Conservation (phyloP, 2,113 vertebrate genomes). For the Chrysemys picta region DNA sequence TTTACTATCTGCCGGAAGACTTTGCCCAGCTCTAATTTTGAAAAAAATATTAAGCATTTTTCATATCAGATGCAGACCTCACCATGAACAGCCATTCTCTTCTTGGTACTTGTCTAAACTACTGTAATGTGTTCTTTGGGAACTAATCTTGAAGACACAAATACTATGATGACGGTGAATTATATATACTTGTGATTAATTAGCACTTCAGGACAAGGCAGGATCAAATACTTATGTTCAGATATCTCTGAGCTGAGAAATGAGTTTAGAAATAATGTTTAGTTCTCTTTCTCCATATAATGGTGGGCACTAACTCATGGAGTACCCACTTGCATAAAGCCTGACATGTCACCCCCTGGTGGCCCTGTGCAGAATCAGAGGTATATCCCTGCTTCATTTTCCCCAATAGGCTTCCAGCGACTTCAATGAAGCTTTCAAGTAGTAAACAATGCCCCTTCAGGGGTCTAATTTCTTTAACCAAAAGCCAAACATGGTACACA, state of each 20-base stretch:
- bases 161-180: neutral
- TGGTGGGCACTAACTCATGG: neutral
- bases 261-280: neutral
- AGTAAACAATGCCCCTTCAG: neutral
- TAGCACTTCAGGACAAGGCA: neutral
- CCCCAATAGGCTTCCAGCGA: neutral
- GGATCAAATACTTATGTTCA: neutral
- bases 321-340: neutral
- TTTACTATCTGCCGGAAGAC: too few relatives aligned
- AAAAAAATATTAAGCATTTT: neutral
- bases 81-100: neutral
- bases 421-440: neutral
- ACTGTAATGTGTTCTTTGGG: neutral
- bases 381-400: neutral
- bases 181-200: neutral
- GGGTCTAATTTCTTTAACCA: neutral
- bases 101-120: neutral
- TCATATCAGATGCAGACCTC: neutral
- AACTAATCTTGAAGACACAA: neutral
- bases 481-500: neutral
- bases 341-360: neutral
- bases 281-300: neutral
- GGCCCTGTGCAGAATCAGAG: neutral
- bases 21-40: neutral
- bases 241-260: neutral